A percentile compares a stretch with the other conserved stretches of the same genome.
Conservation (phyloP, 2,113 vertebrate genomes). For the Junco hyemalis region DNA sequence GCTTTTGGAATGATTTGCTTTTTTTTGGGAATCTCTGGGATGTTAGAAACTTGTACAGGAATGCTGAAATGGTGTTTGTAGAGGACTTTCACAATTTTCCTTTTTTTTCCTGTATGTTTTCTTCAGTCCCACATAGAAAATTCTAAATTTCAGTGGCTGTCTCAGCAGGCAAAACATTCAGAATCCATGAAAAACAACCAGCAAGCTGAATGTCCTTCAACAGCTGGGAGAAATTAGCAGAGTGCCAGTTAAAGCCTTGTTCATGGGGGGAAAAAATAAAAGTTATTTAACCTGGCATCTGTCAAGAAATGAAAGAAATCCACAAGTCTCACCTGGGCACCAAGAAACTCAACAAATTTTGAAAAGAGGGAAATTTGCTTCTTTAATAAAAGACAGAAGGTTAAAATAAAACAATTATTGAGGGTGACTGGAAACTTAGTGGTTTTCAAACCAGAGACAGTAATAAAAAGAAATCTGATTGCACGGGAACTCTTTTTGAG, state of each 20-base stretch:
- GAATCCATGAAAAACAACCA: background rate
- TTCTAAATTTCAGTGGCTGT: background rate
- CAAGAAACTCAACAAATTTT: background rate
- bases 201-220: background rate
- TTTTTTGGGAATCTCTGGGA: background rate
- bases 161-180: background rate
- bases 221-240: background rate
- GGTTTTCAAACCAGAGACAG: background rate
- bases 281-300: background rate
- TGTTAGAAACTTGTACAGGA: background rate
- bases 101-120: background rate
- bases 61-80: background rate
- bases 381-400: background rate
- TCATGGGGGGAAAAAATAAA: rapidly evolving
- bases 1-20: background rate
- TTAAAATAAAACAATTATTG: background rate
- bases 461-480: background rate
- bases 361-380: background rate
- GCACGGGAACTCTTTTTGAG: background rate
- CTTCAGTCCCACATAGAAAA: background rate
- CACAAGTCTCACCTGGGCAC: background rate
- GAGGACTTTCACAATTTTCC: background rate
- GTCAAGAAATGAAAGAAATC: background rate
- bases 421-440: background rate
- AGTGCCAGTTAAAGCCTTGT: background rate